These are phyloP conservation scores for Saturnia pavonia DNA, from an alignment of 2,888 invertebrate species.

Conservation along the genomic window DNA sequence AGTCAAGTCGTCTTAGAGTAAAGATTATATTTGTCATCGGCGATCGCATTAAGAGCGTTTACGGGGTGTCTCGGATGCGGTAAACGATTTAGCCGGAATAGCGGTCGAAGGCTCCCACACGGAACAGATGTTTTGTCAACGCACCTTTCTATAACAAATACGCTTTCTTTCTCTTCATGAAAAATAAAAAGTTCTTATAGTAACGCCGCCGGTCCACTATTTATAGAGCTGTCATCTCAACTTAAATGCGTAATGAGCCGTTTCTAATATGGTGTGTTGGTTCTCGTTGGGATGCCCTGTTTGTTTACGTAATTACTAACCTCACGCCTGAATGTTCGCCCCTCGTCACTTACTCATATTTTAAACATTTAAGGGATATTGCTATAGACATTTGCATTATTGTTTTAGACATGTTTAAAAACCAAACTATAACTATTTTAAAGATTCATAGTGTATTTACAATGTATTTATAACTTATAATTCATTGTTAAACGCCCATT, in stretches of 20 bases:
- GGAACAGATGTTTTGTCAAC: conserved; percentile 73
- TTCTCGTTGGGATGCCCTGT: conserved; percentile 64
- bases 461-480: no score
- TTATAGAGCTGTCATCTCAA: conserved; percentile 75
- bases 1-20: conserved; percentile 73
- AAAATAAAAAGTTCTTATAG: conserved; percentile 61
- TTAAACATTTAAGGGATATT: conserved; percentile 5
- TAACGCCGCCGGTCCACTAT: conserved; percentile 58
- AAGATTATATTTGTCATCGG: conserved; percentile 81
- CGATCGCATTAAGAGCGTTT: conserved; percentile 70
- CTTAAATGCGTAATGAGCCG: conserved; percentile 79
- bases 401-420: background rate
- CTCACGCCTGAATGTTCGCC: conserved; percentile 38
- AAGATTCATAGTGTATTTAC: background rate
- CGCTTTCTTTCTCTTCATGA: conserved; percentile 52
- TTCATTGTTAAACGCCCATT: no score
- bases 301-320: conserved; percentile 70
- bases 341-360: conserved; percentile 24
- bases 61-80: conserved; percentile 67
- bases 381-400: background rate
- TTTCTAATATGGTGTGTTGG: conserved; percentile 72
- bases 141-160: conserved; percentile 54
- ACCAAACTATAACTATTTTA: background rate
- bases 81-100: conserved; percentile 67
- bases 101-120: conserved; percentile 49